Evolutionary conservation across 2,888 invertebrate species (phyloP), one percentile per base, ranked within the genome.

Genomic region (Kryphioiulus occultus): DNA sequence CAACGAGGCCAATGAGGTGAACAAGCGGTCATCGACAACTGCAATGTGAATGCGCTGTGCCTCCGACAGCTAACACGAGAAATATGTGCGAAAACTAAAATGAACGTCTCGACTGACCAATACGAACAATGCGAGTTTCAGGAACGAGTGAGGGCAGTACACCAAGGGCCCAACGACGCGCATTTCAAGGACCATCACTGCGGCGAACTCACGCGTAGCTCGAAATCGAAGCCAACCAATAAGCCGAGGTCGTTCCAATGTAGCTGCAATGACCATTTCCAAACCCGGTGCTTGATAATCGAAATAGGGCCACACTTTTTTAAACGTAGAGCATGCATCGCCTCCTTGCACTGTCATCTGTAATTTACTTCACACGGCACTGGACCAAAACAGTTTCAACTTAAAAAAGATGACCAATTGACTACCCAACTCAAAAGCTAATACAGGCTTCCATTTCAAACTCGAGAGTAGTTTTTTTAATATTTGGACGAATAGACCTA

Each of bases 1-100:
- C n/a, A n/a, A n/a, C 32, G 84, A 85, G n/a, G 84, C 84, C 47
- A 85, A 87, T 32, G 87, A 87, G 35, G 85, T 47, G 7, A 85
- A 87, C 32, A 35, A 82, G 35, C 87, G 78, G 42, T 78, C 87
- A 15, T 53, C 86, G 35, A 42, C 53, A 35, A 87, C 82, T 26
- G 35, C 78, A 87, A 87, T 87, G 87, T 87, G 39, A 78, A 39
- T 35, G 68, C 22, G n/a, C 32, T 5, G 53, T 12, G 17, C 42
- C 78, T 15, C n/a, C 12, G 39, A 39, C 87, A 87, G 30, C 47
- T 30, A 87, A 26, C 4, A 78, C 39, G 35, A 87, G 39, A 78
- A 26, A 32, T 15, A 32, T 87, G 83, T 83, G 83, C 59, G n/a
- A n/a, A 59, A 59, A 59, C 22, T 59, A 59, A 59, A 59, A 47